A percentile compares a stretch with the other conserved stretches of the same genome.
phyloP scores from a whole-genome alignment of 2,113 vertebrate species.

The Tinamus guttatus region DNA sequence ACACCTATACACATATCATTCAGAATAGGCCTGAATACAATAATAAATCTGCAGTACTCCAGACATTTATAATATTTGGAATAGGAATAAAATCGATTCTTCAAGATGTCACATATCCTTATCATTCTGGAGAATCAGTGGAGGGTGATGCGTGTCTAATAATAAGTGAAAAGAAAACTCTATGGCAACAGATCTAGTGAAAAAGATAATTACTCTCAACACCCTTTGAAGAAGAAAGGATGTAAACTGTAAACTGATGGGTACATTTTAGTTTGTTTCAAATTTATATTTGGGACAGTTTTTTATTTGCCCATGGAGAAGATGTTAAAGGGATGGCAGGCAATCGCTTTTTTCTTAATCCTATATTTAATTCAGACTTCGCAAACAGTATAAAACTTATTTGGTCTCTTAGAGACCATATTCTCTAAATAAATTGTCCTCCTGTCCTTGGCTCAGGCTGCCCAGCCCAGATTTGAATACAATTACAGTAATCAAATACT shows the following conservation, averaged over 20 bases:
- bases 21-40: not conserved
- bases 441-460: not conserved
- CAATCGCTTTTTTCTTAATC: not conserved
- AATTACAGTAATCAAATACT: not conserved
- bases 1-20: not conserved
- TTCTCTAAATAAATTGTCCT: conserved; percentile 40
- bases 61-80: not conserved
- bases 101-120: not conserved
- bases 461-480: not conserved
- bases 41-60: not conserved
- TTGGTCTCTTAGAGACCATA: conserved; percentile 43
- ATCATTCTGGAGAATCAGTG: not conserved
- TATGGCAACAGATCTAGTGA: not conserved
- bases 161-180: not conserved
- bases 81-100: not conserved
- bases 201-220: not conserved
- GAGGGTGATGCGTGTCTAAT: not conserved
- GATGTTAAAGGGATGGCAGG: not conserved
- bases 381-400: not conserved
- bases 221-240: not conserved
- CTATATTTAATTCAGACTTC: conserved; percentile 8
- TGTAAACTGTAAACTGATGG: not conserved
- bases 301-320: not conserved
- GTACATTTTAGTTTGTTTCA: not conserved
- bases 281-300: not conserved